These are phyloP conservation scores for Chamaedrilus cognettii DNA, from an alignment of 2,888 invertebrate species.

Conservation along the genomic window DNA sequence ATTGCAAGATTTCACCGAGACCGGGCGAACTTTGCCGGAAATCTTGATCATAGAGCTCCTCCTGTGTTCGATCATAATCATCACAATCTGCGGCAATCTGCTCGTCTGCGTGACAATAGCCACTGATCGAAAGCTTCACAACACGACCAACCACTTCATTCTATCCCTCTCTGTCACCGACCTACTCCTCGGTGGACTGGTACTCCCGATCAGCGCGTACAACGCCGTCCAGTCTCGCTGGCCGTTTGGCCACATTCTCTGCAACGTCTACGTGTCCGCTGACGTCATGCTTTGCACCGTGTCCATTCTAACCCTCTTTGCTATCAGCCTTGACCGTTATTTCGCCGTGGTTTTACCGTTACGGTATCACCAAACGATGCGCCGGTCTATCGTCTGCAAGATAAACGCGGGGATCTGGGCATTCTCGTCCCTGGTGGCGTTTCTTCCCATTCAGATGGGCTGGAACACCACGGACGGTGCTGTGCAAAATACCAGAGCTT, in stretches of 20 bases:
- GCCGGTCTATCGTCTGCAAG: no score
- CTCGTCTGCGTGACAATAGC: constrained; percentile 37
- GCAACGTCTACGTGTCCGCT: constrained; percentile 35
- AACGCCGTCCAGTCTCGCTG: constrained; percentile 19
- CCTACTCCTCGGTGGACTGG: constrained; percentile 33
- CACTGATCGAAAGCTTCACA: constrained; percentile 29
- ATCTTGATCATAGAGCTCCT: constrained; percentile 2
- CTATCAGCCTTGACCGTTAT: constrained; percentile 37
- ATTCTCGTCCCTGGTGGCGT: constrained; percentile 37
- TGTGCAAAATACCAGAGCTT: constrained; percentile 25
- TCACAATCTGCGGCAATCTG: constrained; percentile 36
- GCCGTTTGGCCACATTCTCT: constrained; percentile 37
- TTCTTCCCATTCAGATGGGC: constrained; percentile 39
- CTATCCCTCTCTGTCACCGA: constrained; percentile 34
- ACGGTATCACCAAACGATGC: constrained; percentile 30
- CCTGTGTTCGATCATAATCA: constrained; percentile 27
- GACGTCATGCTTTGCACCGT: constrained; percentile 41
- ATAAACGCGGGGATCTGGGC: constrained; percentile 32
- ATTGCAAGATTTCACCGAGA: no score
- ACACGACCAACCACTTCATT: constrained; percentile 36
- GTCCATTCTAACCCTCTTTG: constrained; percentile 38
- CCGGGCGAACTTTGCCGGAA: neutral
- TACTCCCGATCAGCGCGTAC: constrained; percentile 37
- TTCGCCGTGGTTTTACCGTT: constrained; percentile 34
- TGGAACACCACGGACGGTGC: constrained; percentile 33